Evolutionary conservation across 2,113 vertebrate genomes (phyloP), one percentile per base, ranked within the genome.

Genomic region (Ariopsis seemanni): DNA sequence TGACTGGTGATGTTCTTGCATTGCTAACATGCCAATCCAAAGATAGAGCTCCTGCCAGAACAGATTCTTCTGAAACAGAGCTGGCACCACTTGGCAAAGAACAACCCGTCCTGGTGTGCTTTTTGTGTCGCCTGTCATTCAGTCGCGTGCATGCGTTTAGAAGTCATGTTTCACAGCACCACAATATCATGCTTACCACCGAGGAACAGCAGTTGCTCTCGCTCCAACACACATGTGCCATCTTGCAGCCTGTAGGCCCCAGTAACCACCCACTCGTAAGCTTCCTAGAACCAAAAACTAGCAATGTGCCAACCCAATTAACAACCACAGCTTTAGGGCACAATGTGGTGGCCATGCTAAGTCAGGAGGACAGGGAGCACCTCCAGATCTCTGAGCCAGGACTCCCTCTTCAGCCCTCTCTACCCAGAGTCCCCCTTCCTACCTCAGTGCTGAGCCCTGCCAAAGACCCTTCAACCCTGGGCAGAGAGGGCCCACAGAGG

Each of bases 281-380:
- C 93, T 97, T 97, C 95, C 94, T 97, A 96, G 96, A 97, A 97
- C 97, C 97, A 97, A 97, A 97, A 97, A 97, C 87, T 95, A 96
- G 96, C 95, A 96, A 93, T 92, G 95, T 95, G 93, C 94, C 96
- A 93, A 95, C 96, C 75, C 72, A 95, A 92, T 94, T 96, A 95
- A 95, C 96, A 95, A 95, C 96, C 94, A 95, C 95, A 92, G 93
- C 95, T 92, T 94, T 96, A 89, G 96, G 95, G 93, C 96, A 96
- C 92, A 96, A 95, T 93, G 53, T 53, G 75, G 89, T 52, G 79
- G 81, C 82, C 82, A 83, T 86, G 25, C 82, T 34, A 71, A 84
- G 63, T 79, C 82, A 75, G 83, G 86, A 89, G 67, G 78, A 87
- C 42, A 88, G 79, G 10, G 87, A 90, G 85, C 69, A 82, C 30